A percentile compares a stretch with the other conserved stretches of the same genome.
Conservation (phyloP, 2,888 invertebrate genomes). For the Syrphus vitripennis region DNA sequence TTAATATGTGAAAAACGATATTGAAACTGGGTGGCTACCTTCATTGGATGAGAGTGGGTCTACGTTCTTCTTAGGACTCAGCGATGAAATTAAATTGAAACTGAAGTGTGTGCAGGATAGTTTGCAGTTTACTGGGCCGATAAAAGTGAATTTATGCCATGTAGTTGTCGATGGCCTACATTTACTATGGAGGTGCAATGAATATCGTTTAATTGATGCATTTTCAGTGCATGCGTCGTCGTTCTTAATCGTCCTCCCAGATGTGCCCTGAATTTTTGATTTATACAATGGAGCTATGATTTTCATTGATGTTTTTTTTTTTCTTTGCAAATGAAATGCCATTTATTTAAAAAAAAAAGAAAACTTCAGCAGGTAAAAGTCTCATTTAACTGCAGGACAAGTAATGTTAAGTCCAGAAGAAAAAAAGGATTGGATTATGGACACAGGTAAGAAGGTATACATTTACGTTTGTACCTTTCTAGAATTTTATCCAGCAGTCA, state of each 20-base stretch:
- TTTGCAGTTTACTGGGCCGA: constrained; percentile 46
- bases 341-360: not conserved
- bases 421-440: not conserved
- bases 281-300: constrained; percentile 24
- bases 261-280: constrained; percentile 45
- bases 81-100: constrained; percentile 41
- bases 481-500: too few relatives aligned
- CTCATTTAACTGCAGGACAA: not conserved
- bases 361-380: not conserved
- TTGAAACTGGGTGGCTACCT: not conserved
- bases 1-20: not conserved
- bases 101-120: constrained; percentile 30
- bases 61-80: not conserved
- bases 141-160: constrained; percentile 16
- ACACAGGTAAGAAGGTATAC: too few relatives aligned
- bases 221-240: not conserved
- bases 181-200: constrained; percentile 39
- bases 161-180: constrained; percentile 43
- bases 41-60: too few relatives aligned
- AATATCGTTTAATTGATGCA: constrained; percentile 58
- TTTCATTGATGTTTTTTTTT: not conserved
- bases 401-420: not conserved
- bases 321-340: not conserved
- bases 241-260: constrained; percentile 15
- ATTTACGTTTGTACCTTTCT: too few relatives aligned